A percentile compares a stretch with the other conserved stretches of the same genome.
Conservation (phyloP, 1,140 invertebrate genomes). For the Drosophila novamexicana region DNA sequence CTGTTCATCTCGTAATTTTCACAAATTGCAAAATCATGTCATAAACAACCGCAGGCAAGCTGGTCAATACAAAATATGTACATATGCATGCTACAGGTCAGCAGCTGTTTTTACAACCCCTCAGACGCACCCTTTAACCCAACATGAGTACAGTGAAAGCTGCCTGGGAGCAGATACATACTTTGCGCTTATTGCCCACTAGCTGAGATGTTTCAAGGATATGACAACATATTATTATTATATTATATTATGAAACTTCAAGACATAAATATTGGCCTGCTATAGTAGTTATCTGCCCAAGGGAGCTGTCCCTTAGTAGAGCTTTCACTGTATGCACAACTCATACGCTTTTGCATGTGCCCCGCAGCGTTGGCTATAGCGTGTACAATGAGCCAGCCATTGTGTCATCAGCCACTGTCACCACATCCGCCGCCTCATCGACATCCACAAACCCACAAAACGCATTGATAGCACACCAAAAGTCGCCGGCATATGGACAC, state of each 20-base stretch:
- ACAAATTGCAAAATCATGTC: conserved; percentile 82
- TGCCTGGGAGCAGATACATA: too few species aligned
- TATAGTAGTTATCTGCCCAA: too few species aligned
- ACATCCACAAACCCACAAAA: conserved; percentile 37
- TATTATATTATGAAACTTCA: too few species aligned
- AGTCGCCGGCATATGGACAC: conserved; percentile 54
- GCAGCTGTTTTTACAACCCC: conserved; percentile 51
- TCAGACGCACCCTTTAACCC: neutral
- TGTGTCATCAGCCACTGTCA: conserved; percentile 21
- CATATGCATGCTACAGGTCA: conserved; percentile 4
- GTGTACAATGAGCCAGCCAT: conserved; percentile 40
- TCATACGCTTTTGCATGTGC: conserved; percentile 57
- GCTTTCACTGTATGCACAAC: conserved; percentile 4
- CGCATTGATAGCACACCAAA: conserved; percentile 67
- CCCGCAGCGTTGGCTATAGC: conserved; percentile 56
- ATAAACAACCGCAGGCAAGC: conserved; percentile 52
- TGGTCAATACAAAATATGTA: conserved; percentile 34
- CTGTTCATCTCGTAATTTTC: conserved; percentile 68
- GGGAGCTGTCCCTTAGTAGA: neutral
- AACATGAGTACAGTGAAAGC: neutral
- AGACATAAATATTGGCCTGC: too few species aligned
- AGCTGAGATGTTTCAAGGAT: too few species aligned
- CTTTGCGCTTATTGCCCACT: too few species aligned
- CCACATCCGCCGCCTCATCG: conserved; percentile 42
- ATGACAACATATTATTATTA: too few species aligned